Conservation (phyloP, 2,113 vertebrate species). For the Cottus gobio region DNA sequence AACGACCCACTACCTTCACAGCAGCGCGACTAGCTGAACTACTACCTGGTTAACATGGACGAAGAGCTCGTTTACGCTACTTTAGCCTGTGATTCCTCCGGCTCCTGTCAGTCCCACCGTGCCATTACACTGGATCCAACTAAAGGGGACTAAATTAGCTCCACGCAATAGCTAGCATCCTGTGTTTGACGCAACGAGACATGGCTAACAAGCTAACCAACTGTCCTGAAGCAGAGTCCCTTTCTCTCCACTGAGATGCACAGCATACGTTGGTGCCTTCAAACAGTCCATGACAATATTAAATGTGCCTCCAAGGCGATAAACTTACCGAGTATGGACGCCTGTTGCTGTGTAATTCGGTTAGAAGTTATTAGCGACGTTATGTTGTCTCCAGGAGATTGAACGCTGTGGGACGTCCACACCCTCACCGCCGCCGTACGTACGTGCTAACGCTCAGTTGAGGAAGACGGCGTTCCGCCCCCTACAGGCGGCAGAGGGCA, state of each 20-base stretch:
- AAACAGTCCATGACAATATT: background rate
- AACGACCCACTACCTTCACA: background rate
- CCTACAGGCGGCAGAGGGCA: conserved; percentile 2
- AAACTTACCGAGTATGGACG: conserved; percentile 54
- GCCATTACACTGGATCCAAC: background rate
- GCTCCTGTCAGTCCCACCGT: background rate
- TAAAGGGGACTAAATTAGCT: background rate
- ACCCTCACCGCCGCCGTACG: conserved; percentile 65
- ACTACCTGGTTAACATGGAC: conserved; percentile 38
- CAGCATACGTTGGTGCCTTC: background rate
- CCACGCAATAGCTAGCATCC: background rate
- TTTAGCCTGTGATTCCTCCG: background rate
- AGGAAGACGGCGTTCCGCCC: background rate
- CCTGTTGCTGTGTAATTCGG: background rate
- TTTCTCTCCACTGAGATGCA: conserved; percentile 7
- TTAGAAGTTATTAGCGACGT: conserved; percentile 24
- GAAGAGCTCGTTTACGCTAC: background rate
- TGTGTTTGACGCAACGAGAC: background rate
- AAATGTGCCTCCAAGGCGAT: accelerated
- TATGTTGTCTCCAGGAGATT: conserved; percentile 6
- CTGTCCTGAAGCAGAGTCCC: conserved; percentile 9
- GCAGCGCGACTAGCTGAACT: conserved; percentile 20
- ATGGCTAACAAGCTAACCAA: conserved; percentile 71
- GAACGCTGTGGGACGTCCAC: conserved; percentile 67
- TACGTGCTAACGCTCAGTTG: background rate